Percentiles rank a stretch among this genome's conserved stretches.
These are phyloP conservation scores for Xyliphius kryptos DNA, from an alignment of 2,113 vertebrate genomes.

Conservation along the genomic window DNA sequence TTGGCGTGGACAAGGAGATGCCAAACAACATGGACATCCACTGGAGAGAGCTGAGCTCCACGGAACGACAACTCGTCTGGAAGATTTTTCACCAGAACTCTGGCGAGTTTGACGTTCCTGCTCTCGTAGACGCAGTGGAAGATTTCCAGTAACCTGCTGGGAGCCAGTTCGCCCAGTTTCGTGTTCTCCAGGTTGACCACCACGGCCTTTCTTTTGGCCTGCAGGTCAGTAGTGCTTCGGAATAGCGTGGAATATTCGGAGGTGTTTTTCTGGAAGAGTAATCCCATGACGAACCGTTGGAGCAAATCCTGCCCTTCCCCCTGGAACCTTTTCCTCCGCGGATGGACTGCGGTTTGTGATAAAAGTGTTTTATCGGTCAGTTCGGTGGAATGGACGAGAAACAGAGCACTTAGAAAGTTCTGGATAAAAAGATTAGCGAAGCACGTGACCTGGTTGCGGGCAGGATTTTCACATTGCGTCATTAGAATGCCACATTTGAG, in stretches of 20 bases:
- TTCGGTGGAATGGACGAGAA: conserved; percentile 67
- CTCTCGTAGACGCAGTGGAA: conserved; percentile 77
- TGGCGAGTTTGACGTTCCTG: conserved; percentile 48
- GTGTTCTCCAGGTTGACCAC: conserved; percentile 64
- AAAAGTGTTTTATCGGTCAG: conserved; percentile 69
- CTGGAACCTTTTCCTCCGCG: conserved; percentile 67
- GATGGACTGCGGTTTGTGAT: conserved; percentile 61
- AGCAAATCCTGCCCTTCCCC: conserved; percentile 73
- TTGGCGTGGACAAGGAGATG: conserved; percentile 58
- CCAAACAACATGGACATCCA: conserved; percentile 67
- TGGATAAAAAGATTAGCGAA: conserved; percentile 72
- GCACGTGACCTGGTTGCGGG: conserved; percentile 30
- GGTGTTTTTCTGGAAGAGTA: conserved; percentile 64
- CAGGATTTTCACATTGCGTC: conserved; percentile 12
- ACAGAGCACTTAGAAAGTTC: conserved; percentile 73
- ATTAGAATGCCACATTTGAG: conserved; percentile 55
- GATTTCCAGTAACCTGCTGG: conserved; percentile 70
- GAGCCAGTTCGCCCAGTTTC: conserved; percentile 51
- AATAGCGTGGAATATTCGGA: conserved; percentile 44
- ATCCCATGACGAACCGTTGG: conserved; percentile 70
- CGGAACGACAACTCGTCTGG: conserved; percentile 68
- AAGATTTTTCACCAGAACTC: conserved; percentile 63
- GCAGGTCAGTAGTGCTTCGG: background rate
- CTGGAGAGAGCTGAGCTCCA: conserved; percentile 64
- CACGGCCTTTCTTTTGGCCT: conserved; percentile 62